Evolutionary conservation across 2,888 invertebrate species (phyloP).

Genomic region (Beris chalybata): DNA sequence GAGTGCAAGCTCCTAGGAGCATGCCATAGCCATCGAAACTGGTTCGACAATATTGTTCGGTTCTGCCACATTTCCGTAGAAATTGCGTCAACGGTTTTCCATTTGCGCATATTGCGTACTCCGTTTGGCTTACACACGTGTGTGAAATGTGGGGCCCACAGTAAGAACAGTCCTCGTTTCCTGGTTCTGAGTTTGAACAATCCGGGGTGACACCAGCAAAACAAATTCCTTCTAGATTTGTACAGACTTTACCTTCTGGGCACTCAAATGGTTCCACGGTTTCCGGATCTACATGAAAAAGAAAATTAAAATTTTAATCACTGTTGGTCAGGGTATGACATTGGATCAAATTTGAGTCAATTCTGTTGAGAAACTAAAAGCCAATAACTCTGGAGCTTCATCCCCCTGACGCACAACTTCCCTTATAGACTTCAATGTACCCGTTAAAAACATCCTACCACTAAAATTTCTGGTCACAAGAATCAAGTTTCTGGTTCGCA

Average conservation of each 20-base stretch:
- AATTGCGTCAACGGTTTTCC: background rate
- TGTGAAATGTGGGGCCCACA: background rate
- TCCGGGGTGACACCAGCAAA: background rate
- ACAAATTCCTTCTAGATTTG: constrained; percentile 7
- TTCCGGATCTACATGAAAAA: background rate
- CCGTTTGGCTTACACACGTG: constrained; percentile 13
- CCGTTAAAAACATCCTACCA: too few relatives aligned
- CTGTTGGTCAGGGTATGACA: too few relatives aligned
- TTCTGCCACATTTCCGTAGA: constrained; percentile 3
- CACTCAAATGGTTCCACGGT: background rate
- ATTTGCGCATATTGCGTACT: constrained; percentile 17
- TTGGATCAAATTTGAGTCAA: too few relatives aligned
- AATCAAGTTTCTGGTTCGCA: too few relatives aligned
- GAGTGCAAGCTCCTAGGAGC: too few relatives aligned
- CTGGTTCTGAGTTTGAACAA: background rate
- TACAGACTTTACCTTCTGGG: constrained; percentile 9
- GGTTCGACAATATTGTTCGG: too few relatives aligned
- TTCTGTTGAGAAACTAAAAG: too few relatives aligned
- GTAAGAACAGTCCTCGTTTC: background rate
- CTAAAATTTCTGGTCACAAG: too few relatives aligned
- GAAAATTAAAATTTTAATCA: background rate
- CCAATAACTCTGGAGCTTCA: too few relatives aligned
- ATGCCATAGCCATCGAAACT: too few relatives aligned
- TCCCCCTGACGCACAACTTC: too few relatives aligned
- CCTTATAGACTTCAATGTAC: too few relatives aligned